A percentile compares a stretch with the other conserved stretches of the same genome.
These are phyloP conservation scores for Syritta pipiens DNA, from an alignment of 2,888 invertebrate genomes.

Conservation along the genomic window DNA sequence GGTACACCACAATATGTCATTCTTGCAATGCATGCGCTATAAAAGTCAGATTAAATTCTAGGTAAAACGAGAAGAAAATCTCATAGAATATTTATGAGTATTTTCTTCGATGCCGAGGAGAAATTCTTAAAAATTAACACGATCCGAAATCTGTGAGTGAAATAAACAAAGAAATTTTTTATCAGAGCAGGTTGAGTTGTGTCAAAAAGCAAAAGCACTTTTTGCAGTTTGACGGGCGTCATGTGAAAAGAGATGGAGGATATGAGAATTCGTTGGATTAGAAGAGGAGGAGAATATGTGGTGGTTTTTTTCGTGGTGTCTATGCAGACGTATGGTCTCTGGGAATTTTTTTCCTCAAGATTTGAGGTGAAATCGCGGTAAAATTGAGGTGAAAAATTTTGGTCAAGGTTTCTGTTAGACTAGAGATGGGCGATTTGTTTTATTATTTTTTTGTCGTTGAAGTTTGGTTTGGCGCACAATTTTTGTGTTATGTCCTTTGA, in stretches of 20 bases:
- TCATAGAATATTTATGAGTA: not conserved
- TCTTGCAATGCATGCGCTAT: not conserved
- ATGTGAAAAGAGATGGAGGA: slow-evolving; percentile 2
- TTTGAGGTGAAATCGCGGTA: too few relatives aligned
- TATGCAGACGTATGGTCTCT: too few relatives aligned
- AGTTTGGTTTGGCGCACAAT: too few relatives aligned
- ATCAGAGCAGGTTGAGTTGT: slow-evolving; percentile 3
- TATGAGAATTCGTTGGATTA: not conserved
- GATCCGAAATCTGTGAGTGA: not conserved
- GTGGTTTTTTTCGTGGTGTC: not conserved
- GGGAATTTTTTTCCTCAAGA: too few relatives aligned
- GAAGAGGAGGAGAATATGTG: not conserved
- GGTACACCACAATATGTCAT: not conserved
- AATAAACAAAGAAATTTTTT: slow-evolving; percentile 15
- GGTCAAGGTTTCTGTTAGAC: too few relatives aligned
- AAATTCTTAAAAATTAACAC: slow-evolving; percentile 12
- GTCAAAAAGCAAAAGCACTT: slow-evolving; percentile 11
- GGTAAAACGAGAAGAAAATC: not conserved
- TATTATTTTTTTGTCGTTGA: too few relatives aligned
- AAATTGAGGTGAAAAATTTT: too few relatives aligned
- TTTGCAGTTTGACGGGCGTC: slow-evolving; percentile 35
- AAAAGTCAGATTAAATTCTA: not conserved
- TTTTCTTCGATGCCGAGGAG: not conserved
- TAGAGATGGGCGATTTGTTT: too few relatives aligned
- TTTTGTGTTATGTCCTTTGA: too few relatives aligned